Evolutionary conservation across 2,113 vertebrate genomes (phyloP).

Genomic region (Hystrix cristata): DNA sequence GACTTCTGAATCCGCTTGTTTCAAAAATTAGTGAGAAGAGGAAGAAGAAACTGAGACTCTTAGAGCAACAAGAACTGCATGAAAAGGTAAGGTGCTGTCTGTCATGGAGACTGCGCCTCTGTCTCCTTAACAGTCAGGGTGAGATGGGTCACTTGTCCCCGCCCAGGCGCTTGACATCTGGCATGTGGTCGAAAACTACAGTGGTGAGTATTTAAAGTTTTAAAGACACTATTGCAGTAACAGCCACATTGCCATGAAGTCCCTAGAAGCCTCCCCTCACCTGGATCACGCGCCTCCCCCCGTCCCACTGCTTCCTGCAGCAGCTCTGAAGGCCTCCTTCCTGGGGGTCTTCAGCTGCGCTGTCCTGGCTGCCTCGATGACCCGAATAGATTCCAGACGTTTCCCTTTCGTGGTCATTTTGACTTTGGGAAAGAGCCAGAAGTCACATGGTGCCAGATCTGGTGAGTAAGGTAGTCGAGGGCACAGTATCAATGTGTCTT

Average conservation of each 20-base stretch:
- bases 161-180: neutral
- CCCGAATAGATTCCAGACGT: neutral
- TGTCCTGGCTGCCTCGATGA: neutral
- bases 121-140: neutral
- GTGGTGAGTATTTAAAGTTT: neutral
- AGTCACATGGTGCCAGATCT: neutral
- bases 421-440: neutral
- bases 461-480: neutral
- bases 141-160: neutral
- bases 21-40: conserved; percentile 96
- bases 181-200: neutral
- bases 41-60: conserved; percentile 93
- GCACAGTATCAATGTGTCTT: neutral
- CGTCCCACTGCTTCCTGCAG: neutral
- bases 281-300: neutral
- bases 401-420: neutral
- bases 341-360: neutral
- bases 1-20: conserved; percentile 97
- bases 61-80: conserved; percentile 88
- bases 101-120: neutral
- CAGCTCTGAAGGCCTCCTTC: neutral
- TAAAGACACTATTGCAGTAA: neutral
- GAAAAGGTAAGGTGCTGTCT: conserved; percentile 87
- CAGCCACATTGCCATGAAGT: neutral
- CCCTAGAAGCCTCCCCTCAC: neutral